Conservation (phyloP, 2,797 vertebrate genomes). For the Lutjanus argentimaculatus region DNA sequence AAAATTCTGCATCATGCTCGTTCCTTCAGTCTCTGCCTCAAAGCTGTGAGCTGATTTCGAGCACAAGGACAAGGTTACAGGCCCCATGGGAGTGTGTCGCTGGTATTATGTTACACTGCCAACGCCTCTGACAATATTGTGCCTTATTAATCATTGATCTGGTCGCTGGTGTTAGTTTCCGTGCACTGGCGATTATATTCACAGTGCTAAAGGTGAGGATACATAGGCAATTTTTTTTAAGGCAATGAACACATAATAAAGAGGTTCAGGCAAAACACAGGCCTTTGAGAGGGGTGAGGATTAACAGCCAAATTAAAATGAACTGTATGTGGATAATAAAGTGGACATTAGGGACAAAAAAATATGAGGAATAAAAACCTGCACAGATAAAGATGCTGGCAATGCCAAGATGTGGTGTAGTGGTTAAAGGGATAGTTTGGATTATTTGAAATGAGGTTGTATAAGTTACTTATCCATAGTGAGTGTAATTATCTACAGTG, state of each 20-base stretch:
- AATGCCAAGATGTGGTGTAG: not conserved
- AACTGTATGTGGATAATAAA: not conserved
- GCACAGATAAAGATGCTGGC: conserved; percentile 18
- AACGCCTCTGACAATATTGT: conserved; percentile 70
- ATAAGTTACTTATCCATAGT: too few relatives aligned
- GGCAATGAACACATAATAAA: conserved; percentile 44
- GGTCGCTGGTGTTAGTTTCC: conserved; percentile 79
- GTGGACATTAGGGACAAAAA: conserved; percentile 18
- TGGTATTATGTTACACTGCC: conserved; percentile 76
- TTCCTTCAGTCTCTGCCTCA: conserved; percentile 47
- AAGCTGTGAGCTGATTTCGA: conserved; percentile 64
- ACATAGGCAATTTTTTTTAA: conserved; percentile 51
- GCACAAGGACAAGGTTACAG: conserved; percentile 74
- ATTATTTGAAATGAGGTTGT: too few relatives aligned
- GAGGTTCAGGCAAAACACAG: conserved; percentile 7
- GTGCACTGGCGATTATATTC: conserved; percentile 69
- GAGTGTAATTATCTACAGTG: too few relatives aligned
- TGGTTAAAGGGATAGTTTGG: too few relatives aligned
- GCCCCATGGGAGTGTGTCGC: conserved; percentile 47
- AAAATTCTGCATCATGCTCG: conserved; percentile 18
- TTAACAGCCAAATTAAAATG: conserved; percentile 9
- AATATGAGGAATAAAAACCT: conserved; percentile 1
- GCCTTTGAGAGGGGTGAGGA: conserved; percentile 12
- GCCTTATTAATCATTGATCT: conserved; percentile 87
- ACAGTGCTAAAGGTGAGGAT: conserved; percentile 65